Conservation (phyloP, 2,888 invertebrate species). For the Chrysopilus asiliformis region DNA sequence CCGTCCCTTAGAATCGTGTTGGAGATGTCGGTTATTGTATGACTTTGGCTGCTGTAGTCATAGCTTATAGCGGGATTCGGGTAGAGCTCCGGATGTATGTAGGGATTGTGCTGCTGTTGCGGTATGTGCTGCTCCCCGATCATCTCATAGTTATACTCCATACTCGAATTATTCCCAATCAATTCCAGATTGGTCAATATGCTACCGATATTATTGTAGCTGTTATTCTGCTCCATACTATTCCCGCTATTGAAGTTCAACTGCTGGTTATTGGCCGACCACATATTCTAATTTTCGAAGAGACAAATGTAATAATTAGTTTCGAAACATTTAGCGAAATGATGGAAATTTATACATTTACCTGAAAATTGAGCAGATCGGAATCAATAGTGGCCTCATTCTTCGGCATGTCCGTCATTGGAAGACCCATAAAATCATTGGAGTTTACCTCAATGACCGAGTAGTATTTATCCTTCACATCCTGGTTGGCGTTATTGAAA, state of each 20-base stretch:
- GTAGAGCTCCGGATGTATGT: slow-evolving; percentile 15
- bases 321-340: too few relatives aligned
- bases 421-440: slow-evolving; percentile 34
- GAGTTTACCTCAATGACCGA: slow-evolving; percentile 29
- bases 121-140: slow-evolving; percentile 17
- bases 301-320: too few relatives aligned
- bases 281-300: slow-evolving; percentile 31
- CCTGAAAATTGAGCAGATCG: slow-evolving; percentile 31
- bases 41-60: slow-evolving; percentile 14
- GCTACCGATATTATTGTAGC: slow-evolving; percentile 35
- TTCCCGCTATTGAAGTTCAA: slow-evolving; percentile 23
- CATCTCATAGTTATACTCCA: slow-evolving; percentile 33
- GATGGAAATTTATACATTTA: slow-evolving; percentile 15
- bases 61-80: slow-evolving; percentile 13
- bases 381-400: slow-evolving; percentile 25
- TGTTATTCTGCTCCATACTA: slow-evolving; percentile 13
- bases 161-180: slow-evolving; percentile 31
- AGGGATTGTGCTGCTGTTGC: slow-evolving; percentile 19
- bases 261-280: slow-evolving; percentile 24
- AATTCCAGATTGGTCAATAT: slow-evolving; percentile 35
- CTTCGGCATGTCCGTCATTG: slow-evolving; percentile 23
- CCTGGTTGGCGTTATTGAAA: neutral
- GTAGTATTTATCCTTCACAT: slow-evolving; percentile 28
- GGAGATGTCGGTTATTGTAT: slow-evolving; percentile 17
- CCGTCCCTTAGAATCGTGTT: slow-evolving; percentile 14